Evolutionary conservation across 2,113 vertebrate genomes (phyloP).

Genomic region (Campylorhamphus procurvoides): DNA sequence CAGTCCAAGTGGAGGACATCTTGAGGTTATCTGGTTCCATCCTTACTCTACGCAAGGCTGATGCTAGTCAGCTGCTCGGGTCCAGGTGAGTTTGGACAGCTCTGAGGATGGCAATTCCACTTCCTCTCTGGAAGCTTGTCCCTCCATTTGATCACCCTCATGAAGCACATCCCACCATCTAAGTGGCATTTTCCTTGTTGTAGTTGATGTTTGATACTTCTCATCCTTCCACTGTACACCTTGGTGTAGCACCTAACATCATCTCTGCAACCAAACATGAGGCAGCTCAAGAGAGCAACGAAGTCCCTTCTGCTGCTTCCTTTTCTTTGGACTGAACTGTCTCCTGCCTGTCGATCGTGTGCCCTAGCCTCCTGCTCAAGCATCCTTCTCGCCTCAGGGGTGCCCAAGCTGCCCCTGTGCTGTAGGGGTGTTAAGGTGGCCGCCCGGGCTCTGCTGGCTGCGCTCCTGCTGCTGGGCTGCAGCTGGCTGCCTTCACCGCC

Average conservation of each 20-base stretch:
- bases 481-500: background rate
- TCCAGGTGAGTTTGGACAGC: background rate
- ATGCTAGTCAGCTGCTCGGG: background rate
- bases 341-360: fast-evolving
- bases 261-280: background rate
- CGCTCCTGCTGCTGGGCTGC: background rate
- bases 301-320: background rate
- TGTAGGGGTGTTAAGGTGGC: too few relatives aligned
- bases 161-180: background rate
- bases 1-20: background rate
- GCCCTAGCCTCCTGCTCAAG: background rate
- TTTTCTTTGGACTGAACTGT: background rate
- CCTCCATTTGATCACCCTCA: background rate
- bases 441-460: too few relatives aligned
- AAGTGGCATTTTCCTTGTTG: background rate
- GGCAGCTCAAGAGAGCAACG: background rate
- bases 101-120: background rate
- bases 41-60: background rate
- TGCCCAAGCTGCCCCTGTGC: too few relatives aligned
- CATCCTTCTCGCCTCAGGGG: background rate
- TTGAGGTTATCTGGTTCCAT: background rate
- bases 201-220: background rate
- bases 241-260: background rate
- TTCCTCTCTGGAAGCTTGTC: background rate
- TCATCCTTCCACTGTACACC: background rate